These are phyloP conservation scores for Andrena dorsata DNA, from an alignment of 2,888 invertebrate genomes.

Conservation along the genomic window DNA sequence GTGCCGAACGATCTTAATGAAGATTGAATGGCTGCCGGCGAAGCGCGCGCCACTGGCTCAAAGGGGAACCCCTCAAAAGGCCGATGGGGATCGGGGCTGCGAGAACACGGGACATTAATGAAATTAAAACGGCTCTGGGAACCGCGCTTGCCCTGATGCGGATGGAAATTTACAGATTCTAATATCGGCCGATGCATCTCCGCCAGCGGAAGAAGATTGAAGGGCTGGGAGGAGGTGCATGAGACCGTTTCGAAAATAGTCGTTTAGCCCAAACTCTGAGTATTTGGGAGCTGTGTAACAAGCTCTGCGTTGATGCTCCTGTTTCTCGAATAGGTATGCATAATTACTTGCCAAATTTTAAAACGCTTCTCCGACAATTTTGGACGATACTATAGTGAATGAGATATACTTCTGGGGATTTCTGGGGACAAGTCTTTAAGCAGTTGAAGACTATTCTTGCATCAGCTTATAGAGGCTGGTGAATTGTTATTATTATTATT, in stretches of 20 bases:
- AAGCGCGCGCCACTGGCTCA: not conserved
- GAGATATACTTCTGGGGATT: no score
- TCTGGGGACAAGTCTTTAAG: no score
- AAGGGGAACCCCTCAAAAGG: slow-evolving; percentile 2
- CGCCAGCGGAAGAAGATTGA: slow-evolving; percentile 20
- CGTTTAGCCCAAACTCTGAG: not conserved
- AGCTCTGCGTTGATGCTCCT: not conserved
- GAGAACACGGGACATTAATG: slow-evolving; percentile 23
- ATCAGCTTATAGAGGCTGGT: no score
- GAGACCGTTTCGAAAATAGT: not conserved
- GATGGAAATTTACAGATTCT: slow-evolving; percentile 27
- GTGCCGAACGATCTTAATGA: slow-evolving; percentile 10
- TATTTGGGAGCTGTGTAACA: not conserved
- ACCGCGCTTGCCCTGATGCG: not conserved
- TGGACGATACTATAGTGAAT: no score
- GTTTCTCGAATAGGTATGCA: no score
- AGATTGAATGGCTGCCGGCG: slow-evolving; percentile 4
- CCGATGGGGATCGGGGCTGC: not conserved
- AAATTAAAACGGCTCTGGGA: slow-evolving; percentile 19
- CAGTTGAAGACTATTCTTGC: no score
- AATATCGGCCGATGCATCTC: slow-evolving; percentile 29
- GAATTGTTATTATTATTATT: no score
- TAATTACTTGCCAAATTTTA: no score
- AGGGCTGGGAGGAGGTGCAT: not conserved
- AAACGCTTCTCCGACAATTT: no score